phyloP scores from a whole-genome alignment of 2,797 vertebrate genomes.

The Nyctalus aviator region DNA sequence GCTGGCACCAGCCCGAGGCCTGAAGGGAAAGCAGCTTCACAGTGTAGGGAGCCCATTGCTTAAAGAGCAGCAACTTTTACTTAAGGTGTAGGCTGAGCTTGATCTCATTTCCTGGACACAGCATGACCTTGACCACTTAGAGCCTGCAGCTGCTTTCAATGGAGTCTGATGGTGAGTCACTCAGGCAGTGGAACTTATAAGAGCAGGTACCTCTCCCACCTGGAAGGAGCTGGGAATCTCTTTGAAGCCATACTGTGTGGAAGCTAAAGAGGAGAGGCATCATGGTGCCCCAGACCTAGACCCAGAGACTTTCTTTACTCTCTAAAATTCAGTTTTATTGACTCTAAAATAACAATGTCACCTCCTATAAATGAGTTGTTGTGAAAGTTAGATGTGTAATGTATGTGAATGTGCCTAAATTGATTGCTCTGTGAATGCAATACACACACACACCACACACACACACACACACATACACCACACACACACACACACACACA shows the following conservation, averaged over 20 bases:
- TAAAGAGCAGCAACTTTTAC: neutral
- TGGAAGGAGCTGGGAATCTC: neutral
- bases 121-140: neutral
- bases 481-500: neutral
- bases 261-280: neutral
- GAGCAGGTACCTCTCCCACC: neutral
- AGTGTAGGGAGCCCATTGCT: neutral
- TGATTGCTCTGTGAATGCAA: neutral
- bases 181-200: neutral
- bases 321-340: neutral
- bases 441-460: neutral
- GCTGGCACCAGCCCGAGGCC: neutral
- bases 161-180: neutral
- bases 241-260: neutral
- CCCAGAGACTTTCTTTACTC: neutral
- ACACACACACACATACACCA: neutral
- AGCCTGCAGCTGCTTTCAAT: neutral
- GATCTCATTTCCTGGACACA: neutral
- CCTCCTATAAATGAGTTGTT: neutral
- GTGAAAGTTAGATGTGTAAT: neutral
- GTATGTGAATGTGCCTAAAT: accelerated
- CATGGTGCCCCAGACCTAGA: neutral
- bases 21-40: neutral
- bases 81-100: neutral
- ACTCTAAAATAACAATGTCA: neutral